Percentiles rank a stretch among this genome's conserved stretches.
Conservation (phyloP, 2,113 vertebrate genomes). For the Galemys pyrenaicus region DNA sequence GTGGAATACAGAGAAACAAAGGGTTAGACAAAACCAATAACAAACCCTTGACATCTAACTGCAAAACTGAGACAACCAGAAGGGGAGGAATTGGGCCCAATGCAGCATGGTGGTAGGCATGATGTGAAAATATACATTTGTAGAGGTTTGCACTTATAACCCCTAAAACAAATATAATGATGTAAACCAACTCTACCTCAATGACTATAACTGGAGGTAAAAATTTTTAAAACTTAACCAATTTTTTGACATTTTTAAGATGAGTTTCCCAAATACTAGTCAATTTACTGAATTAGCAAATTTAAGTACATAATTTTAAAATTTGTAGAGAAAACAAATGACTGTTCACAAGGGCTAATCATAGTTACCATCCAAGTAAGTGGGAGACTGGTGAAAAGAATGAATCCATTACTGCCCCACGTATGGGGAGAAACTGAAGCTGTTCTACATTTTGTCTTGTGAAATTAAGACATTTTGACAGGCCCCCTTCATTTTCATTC, state of each 20-base stretch:
- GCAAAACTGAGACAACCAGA: no score
- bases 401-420: not conserved
- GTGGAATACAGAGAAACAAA: no score
- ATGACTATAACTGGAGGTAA: no score
- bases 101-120: no score
- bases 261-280: not conserved
- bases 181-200: no score
- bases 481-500: not conserved
- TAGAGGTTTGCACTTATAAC: no score
- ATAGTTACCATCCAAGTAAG: not conserved
- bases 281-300: not conserved
- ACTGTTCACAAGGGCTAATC: not conserved
- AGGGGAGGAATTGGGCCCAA: no score
- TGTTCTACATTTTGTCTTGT: not conserved
- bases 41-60: no score
- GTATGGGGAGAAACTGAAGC: not conserved
- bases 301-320: conserved; percentile 26
- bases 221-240: not conserved
- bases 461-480: not conserved
- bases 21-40: no score
- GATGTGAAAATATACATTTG: no score
- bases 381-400: not conserved
- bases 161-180: no score
- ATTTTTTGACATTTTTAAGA: conserved; percentile 15
- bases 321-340: not conserved